Conservation (phyloP, 2,113 vertebrate species). For the Myrmecophaga tridactyla region DNA sequence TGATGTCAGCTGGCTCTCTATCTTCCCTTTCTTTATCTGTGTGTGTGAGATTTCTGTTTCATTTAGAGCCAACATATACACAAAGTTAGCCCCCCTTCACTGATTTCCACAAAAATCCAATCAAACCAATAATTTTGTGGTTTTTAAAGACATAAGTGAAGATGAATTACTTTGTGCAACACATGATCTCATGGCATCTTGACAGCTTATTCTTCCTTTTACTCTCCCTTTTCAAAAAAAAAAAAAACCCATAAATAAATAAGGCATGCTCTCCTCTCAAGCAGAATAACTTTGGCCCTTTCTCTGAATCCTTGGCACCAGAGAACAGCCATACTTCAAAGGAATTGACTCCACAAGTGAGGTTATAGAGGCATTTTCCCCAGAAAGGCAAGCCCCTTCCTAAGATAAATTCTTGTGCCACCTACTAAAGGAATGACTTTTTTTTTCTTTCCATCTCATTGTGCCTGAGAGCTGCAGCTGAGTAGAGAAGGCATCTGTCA, state of each 20-base stretch:
- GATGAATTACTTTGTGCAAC: neutral
- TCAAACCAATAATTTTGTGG: neutral
- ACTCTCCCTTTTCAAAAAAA: neutral
- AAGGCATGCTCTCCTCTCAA: neutral
- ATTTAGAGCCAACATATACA: neutral
- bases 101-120: neutral
- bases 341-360: neutral
- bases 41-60: neutral
- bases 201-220: neutral
- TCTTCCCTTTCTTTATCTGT: neutral
- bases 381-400: neutral
- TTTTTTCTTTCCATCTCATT: neutral
- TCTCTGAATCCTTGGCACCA: neutral
- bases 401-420: neutral
- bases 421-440: neutral
- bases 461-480: neutral
- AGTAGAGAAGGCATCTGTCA: neutral
- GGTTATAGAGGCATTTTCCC: constrained; percentile 17
- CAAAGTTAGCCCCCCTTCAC: neutral
- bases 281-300: constrained; percentile 10
- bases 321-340: constrained; percentile 26
- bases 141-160: neutral
- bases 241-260: neutral
- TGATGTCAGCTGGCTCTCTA: neutral
- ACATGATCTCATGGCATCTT: neutral